Evolutionary conservation across 2,113 vertebrate genomes (phyloP), one percentile per base, ranked within the genome.

Genomic region (Bambusicola thoracicus): DNA sequence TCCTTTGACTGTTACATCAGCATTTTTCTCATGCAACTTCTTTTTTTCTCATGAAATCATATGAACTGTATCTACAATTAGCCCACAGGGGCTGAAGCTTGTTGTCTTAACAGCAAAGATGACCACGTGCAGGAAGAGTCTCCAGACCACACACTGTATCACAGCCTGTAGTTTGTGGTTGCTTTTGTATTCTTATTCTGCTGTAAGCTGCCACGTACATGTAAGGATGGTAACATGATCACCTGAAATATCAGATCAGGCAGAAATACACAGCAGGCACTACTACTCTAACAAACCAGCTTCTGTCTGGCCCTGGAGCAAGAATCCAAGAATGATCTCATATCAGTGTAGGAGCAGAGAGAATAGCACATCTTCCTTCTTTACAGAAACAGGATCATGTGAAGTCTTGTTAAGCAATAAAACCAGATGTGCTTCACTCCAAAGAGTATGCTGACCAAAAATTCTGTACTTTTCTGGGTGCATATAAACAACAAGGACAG

Each of bases 261-360:
- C 16, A 94, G 46, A 69, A 87, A 70, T 14, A 79, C 38, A 85
- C 27, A 63, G 46, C 29, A 53, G 44, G 34, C 25, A 59, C 16
- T 59, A 67, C 16, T 40, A 8, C 41, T 63, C 58, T 29, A 86
- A 74, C 0, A 2, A 84, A 56, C 4, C 8, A 61, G 0, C 1
- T 10, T 73, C 38, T 51, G 27, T n/a, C 69, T 89, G 63, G 17
- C 25, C 32, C 51, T 46, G 41, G 55, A 72, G 84, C 32, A 75
- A 49, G 51, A 88, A 83, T 32, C 30, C 6, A 34, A 86, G 27
- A 70, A 81, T 16, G 34, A 63, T 16, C 34, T 3, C 2, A 2
- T 18, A 9, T 30, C 32, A 72, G 17, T 19, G 6, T 0, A 85
- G 41, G 77, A 74, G 59, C 59, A 93, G 53, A 87, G 18, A 48